Conservation (phyloP, 1,140 invertebrate species). For the Chionoecetes opilio region DNA sequence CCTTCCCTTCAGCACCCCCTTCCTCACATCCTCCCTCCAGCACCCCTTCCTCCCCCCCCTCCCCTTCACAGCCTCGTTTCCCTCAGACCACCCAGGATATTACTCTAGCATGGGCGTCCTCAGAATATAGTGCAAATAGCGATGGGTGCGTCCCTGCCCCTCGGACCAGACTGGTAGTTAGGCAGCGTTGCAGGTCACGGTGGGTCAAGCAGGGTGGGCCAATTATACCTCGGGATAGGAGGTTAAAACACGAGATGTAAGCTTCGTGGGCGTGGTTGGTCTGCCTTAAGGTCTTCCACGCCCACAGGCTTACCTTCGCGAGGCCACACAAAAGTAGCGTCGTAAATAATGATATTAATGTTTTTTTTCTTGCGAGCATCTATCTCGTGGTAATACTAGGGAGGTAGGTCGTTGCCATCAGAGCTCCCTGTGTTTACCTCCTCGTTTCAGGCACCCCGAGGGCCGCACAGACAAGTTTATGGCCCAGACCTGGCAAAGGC, state of each 20-base stretch:
- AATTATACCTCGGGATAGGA: slow-evolving; percentile 31
- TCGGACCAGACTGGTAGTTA: neutral
- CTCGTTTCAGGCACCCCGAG: neutral
- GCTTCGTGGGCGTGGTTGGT: slow-evolving; percentile 19
- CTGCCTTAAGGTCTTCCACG: neutral
- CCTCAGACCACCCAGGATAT: slow-evolving; percentile 21
- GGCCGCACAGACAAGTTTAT: neutral
- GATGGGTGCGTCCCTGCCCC: slow-evolving; percentile 35
- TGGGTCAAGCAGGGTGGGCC: slow-evolving; percentile 39
- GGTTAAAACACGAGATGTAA: slow-evolving; percentile 24
- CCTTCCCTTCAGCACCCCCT: neutral
- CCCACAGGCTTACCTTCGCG: slow-evolving; percentile 2
- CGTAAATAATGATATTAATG: slow-evolving; percentile 34
- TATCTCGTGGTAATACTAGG: slow-evolving; percentile 16
- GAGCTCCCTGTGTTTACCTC: slow-evolving; percentile 16
- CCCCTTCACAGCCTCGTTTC: neutral
- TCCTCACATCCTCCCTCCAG: neutral
- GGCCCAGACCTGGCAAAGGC: slow-evolving; percentile 1
- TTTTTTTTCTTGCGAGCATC: neutral
- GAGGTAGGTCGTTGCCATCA: neutral
- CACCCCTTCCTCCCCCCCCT: neutral
- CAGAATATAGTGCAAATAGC: slow-evolving; percentile 46
- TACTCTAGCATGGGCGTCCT: neutral
- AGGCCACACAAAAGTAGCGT: neutral
- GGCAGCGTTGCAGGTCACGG: neutral